Percentiles rank a stretch among this genome's conserved stretches.
Conservation (phyloP, 2,797 vertebrate genomes). For the Australoheros facetus region DNA sequence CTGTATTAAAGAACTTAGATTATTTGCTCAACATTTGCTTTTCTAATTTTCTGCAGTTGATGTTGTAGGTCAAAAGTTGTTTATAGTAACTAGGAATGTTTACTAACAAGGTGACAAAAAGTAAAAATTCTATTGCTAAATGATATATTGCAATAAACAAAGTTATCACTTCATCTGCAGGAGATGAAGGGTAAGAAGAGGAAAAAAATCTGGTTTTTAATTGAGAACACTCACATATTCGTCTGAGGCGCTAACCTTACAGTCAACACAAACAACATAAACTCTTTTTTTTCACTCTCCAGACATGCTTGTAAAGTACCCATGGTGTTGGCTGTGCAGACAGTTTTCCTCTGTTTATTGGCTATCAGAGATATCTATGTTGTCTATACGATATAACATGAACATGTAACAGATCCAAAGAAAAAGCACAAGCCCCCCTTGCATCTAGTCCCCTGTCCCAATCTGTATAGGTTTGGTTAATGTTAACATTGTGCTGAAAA, state of each 20-base stretch:
- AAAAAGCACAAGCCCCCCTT: background rate
- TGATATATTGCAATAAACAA: background rate
- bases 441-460: background rate
- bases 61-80: background rate
- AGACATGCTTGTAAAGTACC: background rate
- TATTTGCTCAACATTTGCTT: background rate
- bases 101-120: background rate
- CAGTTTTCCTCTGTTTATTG: background rate
- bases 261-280: background rate
- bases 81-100: background rate
- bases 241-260: background rate
- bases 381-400: background rate
- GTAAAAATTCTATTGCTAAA: background rate
- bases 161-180: background rate
- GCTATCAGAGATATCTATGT: too few species aligned
- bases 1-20: background rate
- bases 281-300: background rate
- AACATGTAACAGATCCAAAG: background rate
- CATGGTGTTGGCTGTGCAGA: background rate
- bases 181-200: background rate
- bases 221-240: background rate
- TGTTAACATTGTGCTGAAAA: background rate
- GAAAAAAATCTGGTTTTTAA: background rate
- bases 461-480: background rate
- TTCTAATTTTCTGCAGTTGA: background rate